Evolutionary conservation across 2,113 vertebrate species (phyloP), one percentile per base, ranked within the genome.

Genomic region (Pollimyrus isidori): DNA sequence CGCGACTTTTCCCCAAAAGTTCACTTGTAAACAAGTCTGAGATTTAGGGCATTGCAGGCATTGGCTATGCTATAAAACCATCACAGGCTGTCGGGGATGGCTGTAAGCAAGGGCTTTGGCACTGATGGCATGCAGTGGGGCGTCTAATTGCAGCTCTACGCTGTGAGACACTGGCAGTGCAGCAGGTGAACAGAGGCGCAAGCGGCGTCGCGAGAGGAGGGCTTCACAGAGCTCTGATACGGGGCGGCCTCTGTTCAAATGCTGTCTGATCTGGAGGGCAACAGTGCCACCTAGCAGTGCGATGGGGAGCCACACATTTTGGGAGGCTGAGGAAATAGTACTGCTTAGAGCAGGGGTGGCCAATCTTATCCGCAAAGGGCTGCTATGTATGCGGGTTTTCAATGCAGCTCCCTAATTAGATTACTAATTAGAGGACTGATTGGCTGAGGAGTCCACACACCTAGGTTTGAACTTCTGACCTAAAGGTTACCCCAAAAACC

Each of bases 241-340:
- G 6, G 62, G 48, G 88, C 19, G n/a, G 82, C 46, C 50, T 62
- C 11, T 6, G 2, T 17, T 90, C 52, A 88, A 88, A 91, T 89
- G 82, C 86, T 39, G 62, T 39, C 90, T 89, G 50, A 90, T 88
- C 49, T 86, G 7, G 26, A 91, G 23, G 56, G 53, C 90, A 92
- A 92, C 93, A 91, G 23, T 90, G 87, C 93, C 94, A 93, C 90
- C 95, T 94, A 93, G 94, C 92, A 3, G 17, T 48, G 65, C 88
- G 5, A 92, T 65, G 92, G 92, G 19, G 21, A 21, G 48, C 62
- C 11, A 23, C 45, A 46, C 19, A 11, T 45, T 46, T 21, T 48
- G 82, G 82, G 45, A 11, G 6, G 45, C 35, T 48, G 82, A 42
- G 7, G 19, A 48, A 84, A 19, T 2, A 10, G 80, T 19, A 6